phyloP scores from a whole-genome alignment of 2,113 vertebrate genomes.

The Haemorhous mexicanus region DNA sequence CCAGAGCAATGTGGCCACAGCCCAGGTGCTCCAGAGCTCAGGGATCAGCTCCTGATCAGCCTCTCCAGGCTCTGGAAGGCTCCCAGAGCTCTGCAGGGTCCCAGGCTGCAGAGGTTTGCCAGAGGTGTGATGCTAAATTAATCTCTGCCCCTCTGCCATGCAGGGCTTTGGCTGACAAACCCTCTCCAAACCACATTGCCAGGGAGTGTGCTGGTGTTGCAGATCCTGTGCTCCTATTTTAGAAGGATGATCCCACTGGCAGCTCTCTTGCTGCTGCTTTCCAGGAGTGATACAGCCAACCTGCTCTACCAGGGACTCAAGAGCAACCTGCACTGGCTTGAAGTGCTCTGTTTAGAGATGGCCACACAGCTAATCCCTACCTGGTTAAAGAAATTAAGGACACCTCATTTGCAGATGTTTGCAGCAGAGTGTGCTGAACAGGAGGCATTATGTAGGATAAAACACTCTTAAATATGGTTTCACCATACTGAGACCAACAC shows the following conservation, averaged over 20 bases:
- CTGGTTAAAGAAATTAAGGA: not conserved
- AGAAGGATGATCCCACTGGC: not conserved
- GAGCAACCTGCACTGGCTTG: not conserved
- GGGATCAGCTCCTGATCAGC: accelerated
- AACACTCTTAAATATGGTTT: not conserved
- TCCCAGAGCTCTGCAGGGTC: not conserved
- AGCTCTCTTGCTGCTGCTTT: not conserved
- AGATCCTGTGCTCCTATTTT: not conserved
- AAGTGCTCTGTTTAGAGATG: not conserved
- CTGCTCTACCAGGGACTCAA: not conserved
- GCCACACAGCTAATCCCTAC: not conserved
- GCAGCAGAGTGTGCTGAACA: not conserved
- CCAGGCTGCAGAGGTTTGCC: not conserved
- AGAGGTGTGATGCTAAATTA: not conserved
- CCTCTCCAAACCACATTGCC: not conserved
- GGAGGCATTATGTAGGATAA: not conserved
- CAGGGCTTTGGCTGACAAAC: not conserved
- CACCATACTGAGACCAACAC: not conserved
- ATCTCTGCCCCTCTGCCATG: not conserved
- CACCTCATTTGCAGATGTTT: not conserved
- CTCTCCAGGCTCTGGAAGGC: not conserved
- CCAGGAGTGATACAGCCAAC: not conserved
- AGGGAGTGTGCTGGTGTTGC: accelerated
- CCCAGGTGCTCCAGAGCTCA: not conserved
- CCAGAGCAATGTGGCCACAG: not conserved